Evolutionary conservation across 2,113 vertebrate genomes (phyloP).

Genomic region (Cynocephalus volans): DNA sequence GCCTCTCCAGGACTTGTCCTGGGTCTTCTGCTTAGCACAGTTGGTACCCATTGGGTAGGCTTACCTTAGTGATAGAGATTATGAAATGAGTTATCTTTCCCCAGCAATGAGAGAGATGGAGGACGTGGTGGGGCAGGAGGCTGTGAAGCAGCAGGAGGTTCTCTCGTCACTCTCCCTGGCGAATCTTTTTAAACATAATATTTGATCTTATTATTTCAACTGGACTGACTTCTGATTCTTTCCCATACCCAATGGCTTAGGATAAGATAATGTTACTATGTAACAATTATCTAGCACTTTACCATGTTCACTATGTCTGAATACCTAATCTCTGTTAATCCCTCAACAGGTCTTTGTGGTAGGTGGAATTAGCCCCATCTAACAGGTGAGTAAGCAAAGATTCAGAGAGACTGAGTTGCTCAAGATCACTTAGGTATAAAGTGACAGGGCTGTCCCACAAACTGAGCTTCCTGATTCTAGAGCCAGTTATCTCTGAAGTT

Average conservation of each 20-base stretch:
- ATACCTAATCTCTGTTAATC: neutral
- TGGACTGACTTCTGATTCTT: neutral
- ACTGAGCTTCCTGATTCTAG: neutral
- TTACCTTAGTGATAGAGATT: neutral
- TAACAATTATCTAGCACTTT: neutral
- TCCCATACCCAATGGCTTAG: neutral
- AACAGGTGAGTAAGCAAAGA: neutral
- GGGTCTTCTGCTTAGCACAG: neutral
- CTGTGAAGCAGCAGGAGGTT: neutral
- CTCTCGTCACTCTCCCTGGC: neutral
- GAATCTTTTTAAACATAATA: constrained; percentile 15
- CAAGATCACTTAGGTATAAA: neutral
- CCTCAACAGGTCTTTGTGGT: neutral
- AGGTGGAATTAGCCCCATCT: neutral
- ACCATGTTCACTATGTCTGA: neutral
- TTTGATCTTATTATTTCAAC: neutral
- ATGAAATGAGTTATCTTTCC: neutral
- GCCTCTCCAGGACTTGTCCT: neutral
- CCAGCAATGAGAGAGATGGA: neutral
- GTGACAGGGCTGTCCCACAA: neutral
- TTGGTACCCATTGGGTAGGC: neutral
- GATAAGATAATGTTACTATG: neutral
- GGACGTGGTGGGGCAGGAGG: neutral
- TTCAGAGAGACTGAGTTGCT: neutral
- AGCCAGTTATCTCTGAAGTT: neutral